Percentiles rank a stretch among this genome's conserved stretches.
Evolutionary conservation across 1,140 invertebrate species (phyloP).

Genomic region (Caenorhabditis remanei): DNA sequence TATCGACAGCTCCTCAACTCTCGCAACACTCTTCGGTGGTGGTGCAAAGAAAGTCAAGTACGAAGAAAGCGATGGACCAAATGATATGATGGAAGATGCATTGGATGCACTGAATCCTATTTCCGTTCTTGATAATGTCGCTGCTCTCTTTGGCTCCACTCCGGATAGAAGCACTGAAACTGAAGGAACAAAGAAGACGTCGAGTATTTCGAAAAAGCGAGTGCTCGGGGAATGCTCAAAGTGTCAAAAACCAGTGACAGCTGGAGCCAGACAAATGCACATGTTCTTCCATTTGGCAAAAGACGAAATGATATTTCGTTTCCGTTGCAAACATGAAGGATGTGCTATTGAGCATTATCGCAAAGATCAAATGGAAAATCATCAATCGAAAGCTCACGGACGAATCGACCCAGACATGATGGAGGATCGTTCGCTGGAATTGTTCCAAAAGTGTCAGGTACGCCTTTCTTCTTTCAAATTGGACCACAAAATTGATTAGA

Average conservation of each 20-base stretch:
- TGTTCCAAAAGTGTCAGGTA: slow-evolving; percentile 68
- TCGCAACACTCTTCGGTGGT: slow-evolving; percentile 11
- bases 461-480: neutral
- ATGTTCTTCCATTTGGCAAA: slow-evolving; percentile 77
- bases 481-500: too few relatives aligned
- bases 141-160: slow-evolving; percentile 60
- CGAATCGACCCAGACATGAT: slow-evolving; percentile 75
- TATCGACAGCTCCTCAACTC: neutral
- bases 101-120: slow-evolving; percentile 18
- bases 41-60: slow-evolving; percentile 4
- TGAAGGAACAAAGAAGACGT: neutral
- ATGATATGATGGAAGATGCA: neutral
- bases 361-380: slow-evolving; percentile 76
- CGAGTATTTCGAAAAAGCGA: slow-evolving; percentile 70
- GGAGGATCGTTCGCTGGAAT: slow-evolving; percentile 69
- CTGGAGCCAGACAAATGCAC: slow-evolving; percentile 77
- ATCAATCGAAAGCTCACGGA: slow-evolving; percentile 75
- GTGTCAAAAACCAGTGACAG: slow-evolving; percentile 76
- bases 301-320: slow-evolving; percentile 74
- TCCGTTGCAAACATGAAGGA: slow-evolving; percentile 72
- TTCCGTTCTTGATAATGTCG: slow-evolving; percentile 61
- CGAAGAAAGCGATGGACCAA: neutral
- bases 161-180: neutral
- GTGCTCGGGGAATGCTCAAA: slow-evolving; percentile 73
- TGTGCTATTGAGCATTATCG: slow-evolving; percentile 76